Conservation (phyloP, 2,888 invertebrate genomes). For the Cryptus viduatorius region DNA sequence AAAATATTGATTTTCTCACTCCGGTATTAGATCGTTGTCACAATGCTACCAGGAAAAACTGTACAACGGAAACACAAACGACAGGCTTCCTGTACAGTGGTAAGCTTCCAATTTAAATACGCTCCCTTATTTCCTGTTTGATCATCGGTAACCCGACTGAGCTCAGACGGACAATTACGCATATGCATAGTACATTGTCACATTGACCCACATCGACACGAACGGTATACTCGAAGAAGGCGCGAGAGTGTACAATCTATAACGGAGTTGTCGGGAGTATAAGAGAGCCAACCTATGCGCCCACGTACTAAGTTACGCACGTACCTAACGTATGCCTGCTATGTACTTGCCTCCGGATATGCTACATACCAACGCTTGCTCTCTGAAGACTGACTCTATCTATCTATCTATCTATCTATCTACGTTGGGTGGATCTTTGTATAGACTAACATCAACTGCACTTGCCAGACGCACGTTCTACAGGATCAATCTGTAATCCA, state of each 20-base stretch:
- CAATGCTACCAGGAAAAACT: background rate
- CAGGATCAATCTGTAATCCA: slow-evolving; percentile 40
- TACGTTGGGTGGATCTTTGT: background rate
- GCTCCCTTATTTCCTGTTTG: slow-evolving; percentile 1
- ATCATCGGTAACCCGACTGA: background rate
- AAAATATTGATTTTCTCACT: too few relatives aligned
- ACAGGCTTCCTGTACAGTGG: background rate
- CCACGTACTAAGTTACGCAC: slow-evolving; percentile 51
- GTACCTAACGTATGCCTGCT: slow-evolving; percentile 21
- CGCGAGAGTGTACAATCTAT: slow-evolving; percentile 26
- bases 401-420: slow-evolving; percentile 9
- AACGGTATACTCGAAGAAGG: slow-evolving; percentile 33
- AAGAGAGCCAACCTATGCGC: slow-evolving; percentile 44
- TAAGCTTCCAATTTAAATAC: background rate
- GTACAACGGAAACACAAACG: background rate
- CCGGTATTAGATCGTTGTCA: too few relatives aligned
- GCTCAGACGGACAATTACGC: background rate
- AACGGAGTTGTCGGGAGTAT: slow-evolving; percentile 50
- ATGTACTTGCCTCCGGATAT: slow-evolving; percentile 29
- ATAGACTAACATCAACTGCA: background rate
- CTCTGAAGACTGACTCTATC: slow-evolving; percentile 34
- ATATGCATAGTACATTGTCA: slow-evolving; percentile 53
- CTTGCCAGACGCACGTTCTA: slow-evolving; percentile 7
- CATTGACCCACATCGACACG: slow-evolving; percentile 69
- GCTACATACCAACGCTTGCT: background rate